These are phyloP conservation scores for Drosophila arizonae DNA, from an alignment of 1,140 invertebrate genomes.

Conservation along the genomic window DNA sequence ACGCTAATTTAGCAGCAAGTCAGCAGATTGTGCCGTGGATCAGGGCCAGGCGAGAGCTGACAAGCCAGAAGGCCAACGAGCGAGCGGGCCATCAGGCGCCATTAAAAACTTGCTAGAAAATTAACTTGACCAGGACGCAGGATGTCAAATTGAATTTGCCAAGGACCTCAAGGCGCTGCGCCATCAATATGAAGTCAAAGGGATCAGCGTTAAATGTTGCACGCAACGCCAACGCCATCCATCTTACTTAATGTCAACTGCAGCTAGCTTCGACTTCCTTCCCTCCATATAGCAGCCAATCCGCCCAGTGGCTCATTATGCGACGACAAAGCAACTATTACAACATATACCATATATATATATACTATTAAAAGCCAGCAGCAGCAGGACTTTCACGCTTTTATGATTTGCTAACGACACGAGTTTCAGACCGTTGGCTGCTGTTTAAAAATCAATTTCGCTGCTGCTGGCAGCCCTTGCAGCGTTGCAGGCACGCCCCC, in stretches of 20 bases:
- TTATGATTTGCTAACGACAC: conserved; percentile 79
- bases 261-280: conserved; percentile 43
- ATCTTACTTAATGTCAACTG: conserved; percentile 80
- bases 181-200: conserved; percentile 73
- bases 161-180: conserved; percentile 27
- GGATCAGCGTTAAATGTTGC: conserved; percentile 77
- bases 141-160: conserved; percentile 65
- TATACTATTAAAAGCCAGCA: conserved; percentile 39
- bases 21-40: conserved; percentile 42
- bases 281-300: background rate
- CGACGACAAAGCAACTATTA: conserved; percentile 73
- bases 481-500: conserved; percentile 18
- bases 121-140: conserved; percentile 66
- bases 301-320: conserved; percentile 61
- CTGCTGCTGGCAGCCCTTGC: conserved; percentile 49
- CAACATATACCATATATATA: conserved; percentile 7
- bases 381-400: conserved; percentile 56
- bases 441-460: conserved; percentile 79
- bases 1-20: conserved; percentile 73
- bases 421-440: conserved; percentile 43
- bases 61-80: conserved; percentile 18
- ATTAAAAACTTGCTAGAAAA: conserved; percentile 68
- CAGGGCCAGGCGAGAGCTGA: conserved; percentile 21
- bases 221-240: conserved; percentile 74
- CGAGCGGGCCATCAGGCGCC: conserved; percentile 60